Conservation (phyloP, 2,888 invertebrate species). For the Poecilobothrus nobilitatus region DNA sequence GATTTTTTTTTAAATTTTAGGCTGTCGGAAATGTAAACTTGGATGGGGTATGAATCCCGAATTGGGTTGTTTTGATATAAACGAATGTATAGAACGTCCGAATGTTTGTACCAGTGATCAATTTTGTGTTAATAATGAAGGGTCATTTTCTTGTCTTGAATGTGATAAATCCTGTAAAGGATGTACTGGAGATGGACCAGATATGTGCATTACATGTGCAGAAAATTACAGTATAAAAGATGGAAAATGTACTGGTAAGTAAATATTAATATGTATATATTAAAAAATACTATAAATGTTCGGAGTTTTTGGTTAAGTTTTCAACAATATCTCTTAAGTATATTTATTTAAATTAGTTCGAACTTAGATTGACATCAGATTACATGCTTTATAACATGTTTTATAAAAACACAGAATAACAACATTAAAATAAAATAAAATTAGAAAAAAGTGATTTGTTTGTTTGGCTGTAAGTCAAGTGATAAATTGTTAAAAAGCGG, state of each 20-base stretch:
- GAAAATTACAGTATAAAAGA: constrained; percentile 61
- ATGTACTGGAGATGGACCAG: constrained; percentile 84
- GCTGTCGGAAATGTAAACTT: constrained; percentile 48
- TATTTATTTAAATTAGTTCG: no score
- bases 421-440: no score
- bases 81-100: constrained; percentile 64
- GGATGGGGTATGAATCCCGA: constrained; percentile 69
- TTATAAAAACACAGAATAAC: no score
- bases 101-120: constrained; percentile 54
- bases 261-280: constrained; percentile 29
- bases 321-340: no score
- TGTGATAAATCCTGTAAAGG: constrained; percentile 79
- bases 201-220: constrained; percentile 79
- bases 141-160: constrained; percentile 64
- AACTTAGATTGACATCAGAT: no score
- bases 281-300: no score
- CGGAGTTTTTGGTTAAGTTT: no score
- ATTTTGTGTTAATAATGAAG: constrained; percentile 84
- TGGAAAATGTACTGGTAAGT: constrained; percentile 67
- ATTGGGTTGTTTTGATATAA: constrained; percentile 74
- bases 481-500: no score
- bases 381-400: no score
- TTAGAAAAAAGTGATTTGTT: no score
- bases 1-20: constrained; percentile 16
- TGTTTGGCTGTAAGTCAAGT: no score